A percentile compares a stretch with the other conserved stretches of the same genome.
Conservation (phyloP, 1,140 invertebrate genomes). For the Euschistus heros region DNA sequence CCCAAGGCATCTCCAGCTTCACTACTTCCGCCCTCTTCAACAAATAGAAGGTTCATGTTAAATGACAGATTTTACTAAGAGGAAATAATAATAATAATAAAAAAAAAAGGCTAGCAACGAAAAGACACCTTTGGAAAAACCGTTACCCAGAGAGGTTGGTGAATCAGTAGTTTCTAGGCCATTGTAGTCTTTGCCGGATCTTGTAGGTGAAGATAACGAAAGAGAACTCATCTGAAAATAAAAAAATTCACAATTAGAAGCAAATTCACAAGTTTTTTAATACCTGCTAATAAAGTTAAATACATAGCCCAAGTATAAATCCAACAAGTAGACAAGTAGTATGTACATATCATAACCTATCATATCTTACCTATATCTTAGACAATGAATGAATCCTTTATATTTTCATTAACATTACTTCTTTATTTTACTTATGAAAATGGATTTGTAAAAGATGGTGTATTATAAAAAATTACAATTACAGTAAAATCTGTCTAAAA, state of each 20-base stretch:
- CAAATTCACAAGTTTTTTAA: background rate
- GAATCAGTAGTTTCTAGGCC: slow-evolving; percentile 22
- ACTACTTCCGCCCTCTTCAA: slow-evolving; percentile 19
- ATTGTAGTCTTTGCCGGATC: slow-evolving; percentile 24
- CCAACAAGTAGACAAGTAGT: no score
- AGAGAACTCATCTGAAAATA: slow-evolving; percentile 20
- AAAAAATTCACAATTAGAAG: background rate
- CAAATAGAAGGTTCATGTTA: background rate
- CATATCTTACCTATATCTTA: no score
- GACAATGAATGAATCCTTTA: no score
- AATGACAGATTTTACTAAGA: background rate
- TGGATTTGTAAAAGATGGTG: no score
- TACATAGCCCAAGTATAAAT: no score
- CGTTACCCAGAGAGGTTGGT: background rate
- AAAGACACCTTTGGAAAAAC: slow-evolving; percentile 6
- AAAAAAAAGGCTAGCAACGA: background rate
- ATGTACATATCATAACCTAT: no score
- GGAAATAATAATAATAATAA: background rate
- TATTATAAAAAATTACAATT: no score
- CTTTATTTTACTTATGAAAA: no score
- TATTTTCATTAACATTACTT: no score
- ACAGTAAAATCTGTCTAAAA: no score
- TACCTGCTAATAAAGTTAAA: no score
- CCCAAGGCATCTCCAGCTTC: slow-evolving; percentile 27
- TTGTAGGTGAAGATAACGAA: slow-evolving; percentile 19